Conservation (phyloP, 2,888 invertebrate genomes). For the Eutolmus rufibarbis region DNA sequence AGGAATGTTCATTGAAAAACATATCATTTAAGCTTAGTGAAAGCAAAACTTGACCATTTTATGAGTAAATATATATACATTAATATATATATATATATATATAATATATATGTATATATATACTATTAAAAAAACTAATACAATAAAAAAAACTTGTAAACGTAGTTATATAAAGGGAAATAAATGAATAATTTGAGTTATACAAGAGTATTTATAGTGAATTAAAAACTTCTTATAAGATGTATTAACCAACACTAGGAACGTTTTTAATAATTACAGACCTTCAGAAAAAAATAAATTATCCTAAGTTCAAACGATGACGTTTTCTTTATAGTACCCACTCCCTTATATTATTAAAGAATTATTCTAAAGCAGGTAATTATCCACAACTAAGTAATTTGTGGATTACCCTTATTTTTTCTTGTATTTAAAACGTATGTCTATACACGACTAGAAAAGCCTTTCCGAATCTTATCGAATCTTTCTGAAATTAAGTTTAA, state of each 20-base stretch:
- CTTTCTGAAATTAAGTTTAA: too few species aligned
- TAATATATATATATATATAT: neutral
- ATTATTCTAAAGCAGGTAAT: neutral
- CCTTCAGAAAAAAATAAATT: slow-evolving; percentile 32
- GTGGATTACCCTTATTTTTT: too few species aligned
- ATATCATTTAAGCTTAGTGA: slow-evolving; percentile 51
- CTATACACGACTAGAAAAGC: too few species aligned
- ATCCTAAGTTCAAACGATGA: slow-evolving; percentile 10
- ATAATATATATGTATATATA: neutral
- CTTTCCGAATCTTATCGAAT: too few species aligned
- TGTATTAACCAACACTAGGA: slow-evolving; percentile 27
- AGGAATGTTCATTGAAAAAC: slow-evolving; percentile 48
- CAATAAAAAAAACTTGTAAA: slow-evolving; percentile 43
- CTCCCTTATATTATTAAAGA: neutral
- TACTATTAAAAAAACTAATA: slow-evolving; percentile 43
- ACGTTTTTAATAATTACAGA: slow-evolving; percentile 33
- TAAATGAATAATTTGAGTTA: slow-evolving; percentile 42
- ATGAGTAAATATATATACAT: slow-evolving; percentile 47
- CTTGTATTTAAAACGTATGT: too few species aligned
- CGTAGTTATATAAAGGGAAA: slow-evolving; percentile 33
- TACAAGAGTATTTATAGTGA: slow-evolving; percentile 41
- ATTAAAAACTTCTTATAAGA: slow-evolving; percentile 32
- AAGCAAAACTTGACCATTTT: slow-evolving; percentile 49
- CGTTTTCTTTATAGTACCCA: neutral
- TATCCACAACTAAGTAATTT: too few species aligned